Evolutionary conservation across 2,797 vertebrate species (phyloP), one percentile per base, ranked within the genome.

Genomic region (Pipistrellus pygmaeus): DNA sequence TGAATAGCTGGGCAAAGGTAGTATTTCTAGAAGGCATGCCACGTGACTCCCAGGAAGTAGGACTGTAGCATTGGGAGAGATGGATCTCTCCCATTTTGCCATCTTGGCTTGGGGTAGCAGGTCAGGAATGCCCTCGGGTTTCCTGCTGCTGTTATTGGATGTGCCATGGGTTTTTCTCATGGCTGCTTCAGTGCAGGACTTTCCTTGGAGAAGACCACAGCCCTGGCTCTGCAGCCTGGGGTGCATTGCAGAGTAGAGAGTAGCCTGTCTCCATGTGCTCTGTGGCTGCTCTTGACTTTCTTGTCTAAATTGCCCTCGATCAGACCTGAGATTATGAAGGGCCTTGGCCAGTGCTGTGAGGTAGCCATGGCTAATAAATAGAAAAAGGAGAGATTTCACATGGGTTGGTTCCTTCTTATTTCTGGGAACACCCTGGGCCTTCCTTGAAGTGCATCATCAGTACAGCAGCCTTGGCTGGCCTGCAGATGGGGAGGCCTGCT

Each of bases 401-500:
- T 53, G 41, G 35, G 32, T 68, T 0, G 4, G 38, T 69, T 35
- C 23, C 86, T 95, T 38, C 69, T 85, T 78, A 66, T 90, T 95
- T 76, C 90, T 72, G 82, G 85, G 73, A 93, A 60, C 6, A 62
- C 81, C 66, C 57, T 78, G 90, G 64, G 82, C 73, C 66, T 88
- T 69, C 85, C 73, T 94, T 64, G 66, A 55, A 77, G 90, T 1
- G 0, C 44, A 25, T 35, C 73, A 20, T 57, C 94, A 48, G 68
- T 88, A 83, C 44, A 25, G 90, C 57, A 13, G 60, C 23, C 60
- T 25, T 71, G 77, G 62, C 72, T 41, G 81, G 64, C 51, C 81
- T n/a, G 91, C 46, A 20, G 64, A 75, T 55, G 81, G 84, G 75
- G 94, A 96, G 88, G 48, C 87, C 91, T 94, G 85, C 77, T 96